Conservation (phyloP, 2,888 invertebrate species). For the Dryobota labecula region DNA sequence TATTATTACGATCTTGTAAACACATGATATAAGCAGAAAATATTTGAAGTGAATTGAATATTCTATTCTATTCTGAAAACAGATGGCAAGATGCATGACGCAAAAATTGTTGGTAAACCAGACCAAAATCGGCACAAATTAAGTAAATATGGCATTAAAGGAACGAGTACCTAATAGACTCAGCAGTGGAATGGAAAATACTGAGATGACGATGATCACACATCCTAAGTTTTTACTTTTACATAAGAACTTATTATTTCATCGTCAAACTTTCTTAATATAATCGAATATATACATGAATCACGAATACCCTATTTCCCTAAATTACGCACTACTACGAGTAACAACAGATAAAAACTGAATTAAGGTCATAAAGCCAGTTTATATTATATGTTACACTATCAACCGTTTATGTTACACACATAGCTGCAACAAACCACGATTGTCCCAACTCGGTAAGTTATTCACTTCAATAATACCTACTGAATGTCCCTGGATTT, state of each 20-base stretch:
- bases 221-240: background rate
- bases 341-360: slow-evolving; percentile 44
- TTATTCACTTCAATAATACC: slow-evolving; percentile 48
- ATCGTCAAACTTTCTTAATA: background rate
- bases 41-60: no score
- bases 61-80: background rate
- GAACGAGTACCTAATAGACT: background rate
- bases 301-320: slow-evolving; percentile 4
- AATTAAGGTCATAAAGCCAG: slow-evolving; percentile 59
- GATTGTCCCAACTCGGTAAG: slow-evolving; percentile 17
- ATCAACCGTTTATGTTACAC: slow-evolving; percentile 54
- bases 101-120: no score
- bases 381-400: slow-evolving; percentile 59
- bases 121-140: background rate
- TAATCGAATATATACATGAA: slow-evolving; percentile 3
- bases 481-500: slow-evolving; percentile 36
- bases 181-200: background rate
- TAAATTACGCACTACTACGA: slow-evolving; percentile 33
- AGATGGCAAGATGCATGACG: background rate
- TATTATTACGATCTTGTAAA: no score
- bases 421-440: slow-evolving; percentile 29
- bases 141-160: background rate
- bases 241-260: background rate
- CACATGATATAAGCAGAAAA: no score
- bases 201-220: background rate